Evolutionary conservation across 2,888 invertebrate species (phyloP).

Genomic region (Idaea dimidiata): DNA sequence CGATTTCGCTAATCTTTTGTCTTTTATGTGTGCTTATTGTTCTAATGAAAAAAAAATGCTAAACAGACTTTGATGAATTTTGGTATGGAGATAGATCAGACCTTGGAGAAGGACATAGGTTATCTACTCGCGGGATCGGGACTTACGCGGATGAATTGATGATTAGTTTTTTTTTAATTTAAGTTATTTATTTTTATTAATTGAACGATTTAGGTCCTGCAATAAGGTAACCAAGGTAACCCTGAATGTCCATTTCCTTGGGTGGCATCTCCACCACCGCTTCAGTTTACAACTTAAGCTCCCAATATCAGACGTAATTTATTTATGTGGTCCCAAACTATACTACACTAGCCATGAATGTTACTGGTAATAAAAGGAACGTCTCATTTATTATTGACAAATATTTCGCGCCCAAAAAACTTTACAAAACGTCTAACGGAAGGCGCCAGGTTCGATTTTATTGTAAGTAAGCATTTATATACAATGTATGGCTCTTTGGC

Average conservation of each 20-base stretch:
- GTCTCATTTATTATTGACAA: constrained; percentile 80
- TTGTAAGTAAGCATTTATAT: constrained; percentile 50
- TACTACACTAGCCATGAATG: constrained; percentile 57
- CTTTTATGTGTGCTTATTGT: too few relatives aligned
- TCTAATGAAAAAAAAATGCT: too few relatives aligned
- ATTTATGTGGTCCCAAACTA: constrained; percentile 61
- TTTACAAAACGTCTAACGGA: constrained; percentile 61
- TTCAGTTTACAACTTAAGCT: constrained; percentile 19
- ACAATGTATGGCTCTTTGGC: constrained; percentile 61
- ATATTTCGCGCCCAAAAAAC: constrained; percentile 74
- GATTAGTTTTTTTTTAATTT: too few relatives aligned
- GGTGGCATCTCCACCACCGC: constrained; percentile 3
- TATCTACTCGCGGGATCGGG: too few relatives aligned
- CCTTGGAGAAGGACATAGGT: too few relatives aligned
- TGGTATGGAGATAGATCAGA: too few relatives aligned
- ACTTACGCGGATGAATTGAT: too few relatives aligned
- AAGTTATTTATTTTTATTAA: too few relatives aligned
- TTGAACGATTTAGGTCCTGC: too few relatives aligned
- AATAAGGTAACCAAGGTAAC: too few relatives aligned
- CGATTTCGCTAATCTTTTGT: too few relatives aligned
- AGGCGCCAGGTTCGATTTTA: constrained; percentile 73
- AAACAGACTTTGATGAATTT: too few relatives aligned
- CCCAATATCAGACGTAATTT: constrained; percentile 38
- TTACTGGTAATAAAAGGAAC: constrained; percentile 72
- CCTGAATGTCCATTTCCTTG: neutral